These are phyloP conservation scores for Lota lota DNA, from an alignment of 2,113 vertebrate species.

Conservation along the genomic window DNA sequence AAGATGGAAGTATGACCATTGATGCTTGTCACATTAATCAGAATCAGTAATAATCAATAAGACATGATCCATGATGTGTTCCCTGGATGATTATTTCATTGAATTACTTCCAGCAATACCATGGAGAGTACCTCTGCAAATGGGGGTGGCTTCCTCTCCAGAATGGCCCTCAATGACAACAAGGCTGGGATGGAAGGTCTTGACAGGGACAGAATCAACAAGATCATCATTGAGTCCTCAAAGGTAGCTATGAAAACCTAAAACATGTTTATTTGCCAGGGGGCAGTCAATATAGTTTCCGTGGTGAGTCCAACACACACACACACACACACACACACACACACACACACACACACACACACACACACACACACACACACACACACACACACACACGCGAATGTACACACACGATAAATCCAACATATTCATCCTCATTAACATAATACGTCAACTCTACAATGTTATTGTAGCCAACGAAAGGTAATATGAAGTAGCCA, in stretches of 20 bases:
- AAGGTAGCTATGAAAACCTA: slow-evolving; percentile 73
- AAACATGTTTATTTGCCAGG: too few species aligned
- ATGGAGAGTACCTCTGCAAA: slow-evolving; percentile 54
- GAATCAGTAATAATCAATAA: too few species aligned
- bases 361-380: background rate
- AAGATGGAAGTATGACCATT: too few species aligned
- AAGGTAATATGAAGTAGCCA: too few species aligned
- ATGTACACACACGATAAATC: too few species aligned
- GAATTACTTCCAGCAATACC: background rate
- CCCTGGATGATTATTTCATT: background rate
- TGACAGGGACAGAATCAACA: slow-evolving; percentile 97
- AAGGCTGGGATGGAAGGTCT: slow-evolving; percentile 98
- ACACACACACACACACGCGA: background rate
- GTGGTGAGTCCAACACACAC: background rate
- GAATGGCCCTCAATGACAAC: slow-evolving; percentile 96
- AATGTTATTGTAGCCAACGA: too few species aligned
- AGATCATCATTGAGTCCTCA: slow-evolving; percentile 93
- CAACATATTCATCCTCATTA: too few species aligned
- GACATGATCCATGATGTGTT: background rate
- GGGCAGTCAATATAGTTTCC: too few species aligned
- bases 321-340: background rate
- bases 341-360: background rate
- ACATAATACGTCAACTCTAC: too few species aligned
- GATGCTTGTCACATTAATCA: too few species aligned
- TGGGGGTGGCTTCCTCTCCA: slow-evolving; percentile 78